These are phyloP conservation scores for Pomacea maculata DNA, from an alignment of 1,140 invertebrate species.

Conservation along the genomic window DNA sequence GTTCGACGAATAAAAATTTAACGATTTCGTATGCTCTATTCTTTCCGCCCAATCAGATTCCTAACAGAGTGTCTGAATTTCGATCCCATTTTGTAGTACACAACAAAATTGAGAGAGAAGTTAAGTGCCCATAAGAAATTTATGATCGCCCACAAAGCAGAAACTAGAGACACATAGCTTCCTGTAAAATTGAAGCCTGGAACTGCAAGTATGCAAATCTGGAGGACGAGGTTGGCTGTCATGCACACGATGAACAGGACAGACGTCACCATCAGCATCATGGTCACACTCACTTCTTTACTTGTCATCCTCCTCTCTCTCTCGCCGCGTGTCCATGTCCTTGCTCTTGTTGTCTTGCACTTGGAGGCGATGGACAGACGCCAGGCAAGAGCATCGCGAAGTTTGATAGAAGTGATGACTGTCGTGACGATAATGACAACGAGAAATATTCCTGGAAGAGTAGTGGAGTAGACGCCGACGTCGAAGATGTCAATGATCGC, in stretches of 20 bases:
- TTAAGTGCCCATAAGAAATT: neutral
- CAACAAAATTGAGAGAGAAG: neutral
- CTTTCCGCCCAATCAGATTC: neutral
- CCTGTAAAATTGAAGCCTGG: neutral
- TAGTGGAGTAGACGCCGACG: neutral
- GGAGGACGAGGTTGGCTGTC: neutral
- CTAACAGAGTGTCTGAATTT: neutral
- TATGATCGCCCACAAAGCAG: neutral
- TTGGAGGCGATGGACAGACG: neutral
- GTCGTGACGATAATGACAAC: neutral
- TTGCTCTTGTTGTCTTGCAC: neutral
- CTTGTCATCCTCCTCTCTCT: neutral
- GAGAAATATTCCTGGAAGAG: neutral
- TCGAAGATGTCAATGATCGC: neutral
- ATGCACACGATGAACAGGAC: constrained; percentile 7
- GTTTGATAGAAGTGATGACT: neutral
- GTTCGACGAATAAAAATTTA: too few species aligned
- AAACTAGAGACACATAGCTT: neutral
- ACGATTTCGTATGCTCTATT: too few species aligned
- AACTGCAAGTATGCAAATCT: neutral
- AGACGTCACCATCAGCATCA: neutral
- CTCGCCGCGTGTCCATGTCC: neutral
- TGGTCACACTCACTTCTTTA: neutral
- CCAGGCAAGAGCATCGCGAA: neutral
- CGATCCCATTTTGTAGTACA: constrained; percentile 4